These are phyloP conservation scores for Apostichopus japonicus DNA, from an alignment of 35 echinoderm and acorn worm genomes.

Conservation along the genomic window DNA sequence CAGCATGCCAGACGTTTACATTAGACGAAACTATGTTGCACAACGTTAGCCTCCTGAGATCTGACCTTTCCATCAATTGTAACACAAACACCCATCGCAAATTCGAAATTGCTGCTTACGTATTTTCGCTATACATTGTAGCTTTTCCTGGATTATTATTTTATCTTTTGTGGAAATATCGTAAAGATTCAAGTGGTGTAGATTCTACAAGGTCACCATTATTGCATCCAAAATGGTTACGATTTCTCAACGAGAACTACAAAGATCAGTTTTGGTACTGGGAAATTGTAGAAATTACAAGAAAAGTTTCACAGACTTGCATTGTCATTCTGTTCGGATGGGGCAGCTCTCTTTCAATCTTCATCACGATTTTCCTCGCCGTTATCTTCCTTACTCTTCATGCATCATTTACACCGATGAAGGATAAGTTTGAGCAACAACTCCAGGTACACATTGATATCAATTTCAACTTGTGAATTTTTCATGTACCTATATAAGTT, in stretches of 20 bases:
- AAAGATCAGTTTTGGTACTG: constrained; percentile 61
- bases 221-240: not conserved
- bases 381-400: constrained; percentile 43
- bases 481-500: too few species aligned
- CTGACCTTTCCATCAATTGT: constrained; percentile 56
- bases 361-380: constrained; percentile 23
- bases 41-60: not conserved
- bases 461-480: not conserved
- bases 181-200: not conserved
- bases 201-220: not conserved
- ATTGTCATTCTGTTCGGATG: constrained; percentile 43
- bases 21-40: not conserved
- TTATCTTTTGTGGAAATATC: constrained; percentile 25
- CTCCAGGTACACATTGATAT: not conserved
- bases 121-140: constrained; percentile 19
- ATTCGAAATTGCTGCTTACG: constrained; percentile 33
- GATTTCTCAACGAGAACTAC: constrained; percentile 68
- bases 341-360: constrained; percentile 18
- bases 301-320: constrained; percentile 55
- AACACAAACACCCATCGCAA: not conserved
- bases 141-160: constrained; percentile 35
- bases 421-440: constrained; percentile 40
- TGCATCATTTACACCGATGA: constrained; percentile 50
- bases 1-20: constrained; percentile 31
- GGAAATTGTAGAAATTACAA: constrained; percentile 52